Base-by-base conservation (phyloP, 2,113 vertebrate genomes). In the Etheostoma spectabile region DNA sequence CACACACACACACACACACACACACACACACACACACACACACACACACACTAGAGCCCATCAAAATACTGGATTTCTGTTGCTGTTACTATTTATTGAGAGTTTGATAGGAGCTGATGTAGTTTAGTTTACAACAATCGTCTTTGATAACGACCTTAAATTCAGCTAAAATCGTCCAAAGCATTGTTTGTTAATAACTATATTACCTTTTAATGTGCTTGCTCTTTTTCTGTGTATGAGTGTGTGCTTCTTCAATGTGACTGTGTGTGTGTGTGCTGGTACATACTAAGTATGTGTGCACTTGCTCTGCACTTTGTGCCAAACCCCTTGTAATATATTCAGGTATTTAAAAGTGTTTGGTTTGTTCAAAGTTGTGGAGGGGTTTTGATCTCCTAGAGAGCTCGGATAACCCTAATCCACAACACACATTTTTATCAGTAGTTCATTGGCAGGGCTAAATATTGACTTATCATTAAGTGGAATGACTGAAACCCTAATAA, bases 401-500 rank as follows among this genome's bases (percentile, higher is more conserved):
- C 88, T 75, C 73, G 88, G 93, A 94, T 94, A 89, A 93, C 91
- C 85, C 88, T 94, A 94, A 94, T 94, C 93, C 93, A 93, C 89
- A 89, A 91, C 90, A 94, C 93, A 93, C 93, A 94, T 93, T 94
- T 94, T 94, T 94, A 94, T 94, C 93, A 91, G 90, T 94, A 92
- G 89, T 93, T 93, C 92, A 89, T 94, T 93, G 93, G 89, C 91
- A 78, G 87, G 87, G 83, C 87, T 93, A 93, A 94, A 94, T 94
- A 94, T 94, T 94, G 92, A 94, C 92, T 93, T 94, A 93, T 93
- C 92, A 94, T 94, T 93, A 94, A 94, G 90, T 92, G 92, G 92
- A 94, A 93, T 93, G 92, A 91, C 81, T 93, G 89, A 91, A 93
- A 92, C 92, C 90, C 91, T 94, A 90, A 94, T 93, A 93, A 93